Base-by-base conservation (phyloP, 1,140 invertebrate genomes). In the Drosophila baimaii region DNA sequence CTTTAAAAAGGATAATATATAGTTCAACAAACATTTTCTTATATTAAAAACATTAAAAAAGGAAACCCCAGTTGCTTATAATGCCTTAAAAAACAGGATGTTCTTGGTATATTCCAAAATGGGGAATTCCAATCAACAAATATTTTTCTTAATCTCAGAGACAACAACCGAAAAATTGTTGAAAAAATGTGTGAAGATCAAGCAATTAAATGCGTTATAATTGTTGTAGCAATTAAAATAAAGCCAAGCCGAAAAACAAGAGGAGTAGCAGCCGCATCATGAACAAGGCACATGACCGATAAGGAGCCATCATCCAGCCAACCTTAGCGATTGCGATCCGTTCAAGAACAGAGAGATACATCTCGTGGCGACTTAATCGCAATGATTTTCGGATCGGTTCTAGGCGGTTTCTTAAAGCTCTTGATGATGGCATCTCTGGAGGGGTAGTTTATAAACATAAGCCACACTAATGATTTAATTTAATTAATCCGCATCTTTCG, bases 401-500 rank as follows among this genome's bases (percentile, higher is more conserved):
- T n/a, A 37, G 59, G 59, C 39, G 37, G 47, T 21, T 62, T 65
- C 12, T 12, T 46, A 4, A 37, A 37, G 37, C 8, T n/a, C n/a
- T n/a, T 41, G n/a, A 17, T 19, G 25, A 31, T 39, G 44, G 7
- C 15, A 6, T 15, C 35, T 37, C 35, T 52, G 31, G 12, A 23
- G 0, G 12, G 31, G 0, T 52, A 21, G 17, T 33, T 65, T 39
- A 58, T 83, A 77, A 54, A 56, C 81, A 76, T 58, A 6, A 15
- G 77, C 64, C 44, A 43, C 39, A 41, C 51, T 46, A 59, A 41
- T 29, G 44, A 39, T 65, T 79, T 23, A 9, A 5, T 43, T 66
- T 47, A 69, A 66, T 68, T 89, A 80, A 78, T 81, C 51, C 73
- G 69, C 79, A 71, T 70, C 41, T 72, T 52, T 59, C 44, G 41